phyloP scores from a whole-genome alignment of 1,140 invertebrate genomes.

The Caenorhabditis remanei region DNA sequence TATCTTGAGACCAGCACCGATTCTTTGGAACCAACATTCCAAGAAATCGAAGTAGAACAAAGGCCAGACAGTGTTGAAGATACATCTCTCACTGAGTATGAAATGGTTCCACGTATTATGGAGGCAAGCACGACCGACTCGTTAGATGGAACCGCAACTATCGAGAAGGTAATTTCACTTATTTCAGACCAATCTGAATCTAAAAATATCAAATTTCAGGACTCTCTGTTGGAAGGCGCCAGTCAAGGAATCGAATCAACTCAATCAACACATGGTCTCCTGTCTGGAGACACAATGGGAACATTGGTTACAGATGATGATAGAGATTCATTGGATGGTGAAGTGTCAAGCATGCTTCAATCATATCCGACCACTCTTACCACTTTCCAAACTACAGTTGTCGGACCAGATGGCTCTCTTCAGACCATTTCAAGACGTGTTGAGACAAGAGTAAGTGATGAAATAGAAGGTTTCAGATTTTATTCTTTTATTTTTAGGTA shows the following conservation, averaged over 20 bases:
- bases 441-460: conserved; percentile 68
- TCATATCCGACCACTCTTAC: conserved; percentile 75
- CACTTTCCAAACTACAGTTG: conserved; percentile 71
- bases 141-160: conserved; percentile 63
- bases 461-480: too few species aligned
- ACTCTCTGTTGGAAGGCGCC: conserved; percentile 72
- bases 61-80: conserved; percentile 34
- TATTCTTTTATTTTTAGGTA: conserved; percentile 12
- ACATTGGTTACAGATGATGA: conserved; percentile 69
- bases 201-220: conserved; percentile 30
- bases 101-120: conserved; percentile 57
- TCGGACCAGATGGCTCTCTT: conserved; percentile 70
- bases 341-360: conserved; percentile 60
- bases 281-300: conserved; percentile 69
- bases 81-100: conserved; percentile 60
- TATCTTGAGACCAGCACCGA: conserved; percentile 71
- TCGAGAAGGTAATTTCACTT: conserved; percentile 44
- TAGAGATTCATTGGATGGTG: conserved; percentile 71
- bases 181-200: neutral
- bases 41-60: conserved; percentile 54
- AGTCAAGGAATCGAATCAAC: conserved; percentile 69
- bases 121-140: conserved; percentile 62
- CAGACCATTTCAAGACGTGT: conserved; percentile 75
- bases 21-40: conserved; percentile 69
- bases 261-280: conserved; percentile 66